phyloP scores from a whole-genome alignment of 2,113 vertebrate species.

The Gambusia affinis region DNA sequence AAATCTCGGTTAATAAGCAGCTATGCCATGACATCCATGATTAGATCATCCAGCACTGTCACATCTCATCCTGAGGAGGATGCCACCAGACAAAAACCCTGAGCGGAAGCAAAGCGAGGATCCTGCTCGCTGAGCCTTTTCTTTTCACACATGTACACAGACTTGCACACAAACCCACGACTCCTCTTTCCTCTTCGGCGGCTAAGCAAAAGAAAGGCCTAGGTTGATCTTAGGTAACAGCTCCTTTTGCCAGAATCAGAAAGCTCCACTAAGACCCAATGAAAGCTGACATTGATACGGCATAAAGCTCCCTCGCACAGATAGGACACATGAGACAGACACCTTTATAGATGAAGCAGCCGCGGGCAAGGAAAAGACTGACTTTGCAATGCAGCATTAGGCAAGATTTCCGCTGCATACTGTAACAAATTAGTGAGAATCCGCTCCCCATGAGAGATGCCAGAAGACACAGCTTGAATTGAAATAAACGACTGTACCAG shows the following conservation, averaged over 20 bases:
- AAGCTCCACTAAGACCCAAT: conserved; percentile 52
- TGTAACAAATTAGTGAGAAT: conserved; percentile 70
- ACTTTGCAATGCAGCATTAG: conserved; percentile 63
- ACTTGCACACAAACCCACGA: conserved; percentile 9
- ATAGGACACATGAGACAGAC: conserved; percentile 59
- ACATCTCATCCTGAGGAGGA: conserved; percentile 67
- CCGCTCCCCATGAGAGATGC: conserved; percentile 54
- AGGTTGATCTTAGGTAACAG: conserved; percentile 65
- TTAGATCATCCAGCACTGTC: conserved; percentile 74
- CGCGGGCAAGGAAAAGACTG: conserved; percentile 64
- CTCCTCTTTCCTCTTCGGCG: conserved; percentile 36
- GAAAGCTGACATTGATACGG: conserved; percentile 63
- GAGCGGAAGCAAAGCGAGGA: conserved; percentile 45
- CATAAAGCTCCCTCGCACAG: conserved; percentile 55
- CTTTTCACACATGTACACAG: conserved; percentile 19
- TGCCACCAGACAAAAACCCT: conserved; percentile 67
- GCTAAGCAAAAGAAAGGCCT: conserved; percentile 54
- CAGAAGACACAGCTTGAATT: conserved; percentile 60
- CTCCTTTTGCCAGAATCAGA: conserved; percentile 63
- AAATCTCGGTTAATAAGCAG: conserved; percentile 76
- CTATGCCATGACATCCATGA: conserved; percentile 69
- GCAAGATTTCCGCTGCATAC: conserved; percentile 68
- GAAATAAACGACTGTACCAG: conserved; percentile 68
- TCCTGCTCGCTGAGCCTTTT: conserved; percentile 33
- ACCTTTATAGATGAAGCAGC: conserved; percentile 54